phyloP scores from a whole-genome alignment of 2,888 invertebrate species.

The Patella depressa region DNA sequence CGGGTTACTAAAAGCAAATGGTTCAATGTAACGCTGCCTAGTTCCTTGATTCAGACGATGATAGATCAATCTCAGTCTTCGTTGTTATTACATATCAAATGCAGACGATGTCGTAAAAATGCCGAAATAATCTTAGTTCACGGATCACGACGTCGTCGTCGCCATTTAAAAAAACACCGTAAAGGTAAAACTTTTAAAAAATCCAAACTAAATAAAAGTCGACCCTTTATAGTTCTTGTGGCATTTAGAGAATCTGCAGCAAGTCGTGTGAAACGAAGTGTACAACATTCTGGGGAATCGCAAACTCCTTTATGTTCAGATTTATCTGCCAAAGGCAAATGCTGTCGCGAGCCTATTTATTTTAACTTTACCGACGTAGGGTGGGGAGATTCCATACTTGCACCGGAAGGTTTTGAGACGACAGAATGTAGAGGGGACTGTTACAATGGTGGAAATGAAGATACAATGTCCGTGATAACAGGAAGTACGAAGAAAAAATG shows the following conservation, averaged over 20 bases:
- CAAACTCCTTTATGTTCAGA: background rate
- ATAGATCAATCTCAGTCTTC: background rate
- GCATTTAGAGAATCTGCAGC: background rate
- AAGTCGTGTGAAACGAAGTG: background rate
- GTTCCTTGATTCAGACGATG: conserved; percentile 1
- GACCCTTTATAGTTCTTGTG: background rate
- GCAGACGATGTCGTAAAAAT: background rate
- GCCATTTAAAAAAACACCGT: background rate
- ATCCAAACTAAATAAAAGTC: background rate
- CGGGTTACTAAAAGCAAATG: background rate
- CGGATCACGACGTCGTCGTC: background rate
- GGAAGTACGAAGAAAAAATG: no score
- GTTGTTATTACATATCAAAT: background rate
- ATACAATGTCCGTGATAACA: no score
- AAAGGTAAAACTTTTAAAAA: background rate
- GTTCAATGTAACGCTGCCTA: background rate
- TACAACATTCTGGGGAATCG: background rate
- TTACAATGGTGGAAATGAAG: background rate
- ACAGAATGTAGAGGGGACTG: background rate
- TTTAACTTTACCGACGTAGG: background rate
- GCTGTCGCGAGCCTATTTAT: background rate
- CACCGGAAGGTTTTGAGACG: background rate
- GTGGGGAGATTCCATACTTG: background rate
- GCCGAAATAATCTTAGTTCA: background rate
- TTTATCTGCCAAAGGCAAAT: background rate